Evolutionary conservation across 2,888 invertebrate genomes (phyloP), one percentile per base, ranked within the genome.

Genomic region (Apomyelois bistriatella): DNA sequence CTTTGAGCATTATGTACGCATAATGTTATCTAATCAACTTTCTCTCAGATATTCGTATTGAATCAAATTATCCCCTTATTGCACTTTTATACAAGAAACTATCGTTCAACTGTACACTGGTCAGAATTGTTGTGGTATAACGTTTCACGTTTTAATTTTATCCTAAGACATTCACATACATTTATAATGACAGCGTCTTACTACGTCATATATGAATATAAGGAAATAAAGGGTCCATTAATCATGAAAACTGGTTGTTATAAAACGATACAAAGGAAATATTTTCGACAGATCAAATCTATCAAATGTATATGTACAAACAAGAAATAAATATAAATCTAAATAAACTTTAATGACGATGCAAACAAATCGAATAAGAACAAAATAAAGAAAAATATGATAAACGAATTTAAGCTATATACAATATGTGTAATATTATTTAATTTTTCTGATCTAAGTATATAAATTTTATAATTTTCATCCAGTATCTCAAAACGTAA

Each of bases 301-400:
- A 30, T 8, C 30, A 43, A 43, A 43, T 10, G 28, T 12, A 42
- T 6, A 53, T 53, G 35, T 47, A 47, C 35, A 47, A 47, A 47
- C 13, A 10, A 43, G 30, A 43, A 30, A 43, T 43, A 43, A 28
- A 30, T 30, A 43, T 13, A 43, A 28, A 30, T 30, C 28, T 13
- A 43, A 41, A 41, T 13, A 12, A 30, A 30, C 1, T 28, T 30
- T 30, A 8, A 15, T 43, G 13, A 22, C 22, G 2, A 22, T n/a
- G n/a, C n/a, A n/a, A n/a, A n/a, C 8, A 15, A 16, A 35, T 13
- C 8, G 9, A 47, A 17, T 35, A 47, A 16, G 30, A 47, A 47
- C 8, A 42, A 42, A 22, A 30, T 13, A 46, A 32, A 12, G 28
- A 13, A 17, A 47, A 8, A 41, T 28, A 30, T 43, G 13, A 42